Conservation (phyloP, 2,113 vertebrate species). For the Psettodes erumei region DNA sequence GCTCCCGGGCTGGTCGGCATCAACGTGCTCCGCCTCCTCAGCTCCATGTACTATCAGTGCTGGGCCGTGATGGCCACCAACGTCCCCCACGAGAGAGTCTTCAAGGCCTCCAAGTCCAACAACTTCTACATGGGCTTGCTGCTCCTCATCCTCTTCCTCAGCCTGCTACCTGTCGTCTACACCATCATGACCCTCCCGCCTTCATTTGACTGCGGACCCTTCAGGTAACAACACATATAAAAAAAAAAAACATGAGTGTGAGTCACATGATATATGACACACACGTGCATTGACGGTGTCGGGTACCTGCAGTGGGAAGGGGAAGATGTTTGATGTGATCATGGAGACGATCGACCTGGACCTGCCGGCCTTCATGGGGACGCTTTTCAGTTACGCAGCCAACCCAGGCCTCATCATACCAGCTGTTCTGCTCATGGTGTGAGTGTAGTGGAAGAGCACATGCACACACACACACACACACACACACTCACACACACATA, state of each 20-base stretch:
- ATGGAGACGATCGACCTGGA: slow-evolving; percentile 94
- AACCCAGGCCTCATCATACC: slow-evolving; percentile 98
- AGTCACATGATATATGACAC: neutral
- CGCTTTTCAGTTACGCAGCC: slow-evolving; percentile 92
- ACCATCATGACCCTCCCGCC: slow-evolving; percentile 97
- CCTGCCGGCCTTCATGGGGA: slow-evolving; percentile 93
- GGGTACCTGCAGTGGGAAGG: slow-evolving; percentile 87
- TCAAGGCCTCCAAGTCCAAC: slow-evolving; percentile 98
- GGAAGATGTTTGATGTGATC: slow-evolving; percentile 95
- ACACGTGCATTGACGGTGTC: neutral
- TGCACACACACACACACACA: neutral
- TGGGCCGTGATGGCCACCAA: slow-evolving; percentile 99
- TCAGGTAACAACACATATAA: slow-evolving; percentile 88
- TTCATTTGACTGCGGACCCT: slow-evolving; percentile 96
- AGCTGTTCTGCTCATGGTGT: slow-evolving; percentile 97
- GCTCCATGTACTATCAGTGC: slow-evolving; percentile 99
- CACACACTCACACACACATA: neutral
- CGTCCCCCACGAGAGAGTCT: slow-evolving; percentile 94
- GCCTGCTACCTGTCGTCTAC: slow-evolving; percentile 95
- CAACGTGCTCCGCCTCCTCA: slow-evolving; percentile 95
- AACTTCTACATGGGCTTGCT: slow-evolving; percentile 99
- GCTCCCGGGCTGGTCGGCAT: slow-evolving; percentile 96
- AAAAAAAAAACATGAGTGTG: neutral
- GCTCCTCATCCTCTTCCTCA: slow-evolving; percentile 96
- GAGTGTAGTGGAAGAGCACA: slow-evolving; percentile 73